Evolutionary conservation across 1,140 invertebrate genomes (phyloP).

Genomic region (Drosophila jambulina): DNA sequence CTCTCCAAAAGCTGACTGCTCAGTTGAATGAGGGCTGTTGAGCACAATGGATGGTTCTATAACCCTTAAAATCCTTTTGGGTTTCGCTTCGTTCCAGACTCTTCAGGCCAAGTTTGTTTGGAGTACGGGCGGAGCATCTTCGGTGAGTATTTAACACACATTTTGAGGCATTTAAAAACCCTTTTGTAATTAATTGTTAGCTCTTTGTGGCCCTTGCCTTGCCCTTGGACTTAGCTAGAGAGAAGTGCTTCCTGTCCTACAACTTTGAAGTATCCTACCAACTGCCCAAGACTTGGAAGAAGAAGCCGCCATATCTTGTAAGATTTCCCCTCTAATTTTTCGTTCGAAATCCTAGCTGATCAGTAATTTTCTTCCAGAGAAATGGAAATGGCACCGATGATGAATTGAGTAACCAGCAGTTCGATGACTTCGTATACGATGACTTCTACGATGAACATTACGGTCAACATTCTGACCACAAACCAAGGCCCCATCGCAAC

Average conservation of each 20-base stretch:
- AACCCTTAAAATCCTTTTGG: constrained; percentile 8
- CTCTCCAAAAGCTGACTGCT: background rate
- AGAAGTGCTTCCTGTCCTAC: constrained; percentile 90
- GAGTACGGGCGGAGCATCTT: constrained; percentile 53
- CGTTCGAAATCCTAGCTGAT: background rate
- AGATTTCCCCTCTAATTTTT: background rate
- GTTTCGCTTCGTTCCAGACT: background rate
- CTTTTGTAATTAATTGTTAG: constrained; percentile 21
- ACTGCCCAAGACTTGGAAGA: constrained; percentile 76
- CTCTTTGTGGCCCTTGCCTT: constrained; percentile 89
- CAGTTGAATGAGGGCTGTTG: constrained; percentile 21
- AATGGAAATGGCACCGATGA: constrained; percentile 41
- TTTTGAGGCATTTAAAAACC: too few relatives aligned
- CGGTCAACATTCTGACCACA: constrained; percentile 12
- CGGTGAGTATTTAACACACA: constrained; percentile 25
- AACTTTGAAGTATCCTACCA: constrained; percentile 90
- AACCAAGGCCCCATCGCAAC: constrained; percentile 21
- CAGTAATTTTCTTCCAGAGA: background rate
- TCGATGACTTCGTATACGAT: constrained; percentile 50
- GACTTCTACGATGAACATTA: constrained; percentile 43
- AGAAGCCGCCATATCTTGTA: constrained; percentile 52
- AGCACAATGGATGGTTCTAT: constrained; percentile 20
- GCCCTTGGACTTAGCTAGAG: constrained; percentile 88
- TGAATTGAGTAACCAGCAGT: constrained; percentile 16
- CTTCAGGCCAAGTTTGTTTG: constrained; percentile 44